A percentile compares a stretch with the other conserved stretches of the same genome.
phyloP scores from a whole-genome alignment of 2,888 invertebrate genomes.

The Ernsta delagoae region DNA sequence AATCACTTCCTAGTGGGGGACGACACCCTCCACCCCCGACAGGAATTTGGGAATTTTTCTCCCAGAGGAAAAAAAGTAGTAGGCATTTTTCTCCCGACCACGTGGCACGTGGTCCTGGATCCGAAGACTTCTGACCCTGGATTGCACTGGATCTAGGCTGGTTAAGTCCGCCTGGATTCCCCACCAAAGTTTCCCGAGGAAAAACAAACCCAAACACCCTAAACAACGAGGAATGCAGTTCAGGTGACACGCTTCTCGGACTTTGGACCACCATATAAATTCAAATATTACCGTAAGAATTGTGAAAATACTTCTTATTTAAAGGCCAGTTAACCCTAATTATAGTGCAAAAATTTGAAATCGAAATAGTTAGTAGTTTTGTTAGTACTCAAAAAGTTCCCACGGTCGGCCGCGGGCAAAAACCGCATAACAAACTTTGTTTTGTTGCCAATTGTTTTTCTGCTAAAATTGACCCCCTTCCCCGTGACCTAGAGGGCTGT shows the following conservation, averaged over 20 bases:
- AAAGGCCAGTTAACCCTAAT: no score
- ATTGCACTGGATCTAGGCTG: not conserved
- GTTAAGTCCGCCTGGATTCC: slow-evolving; percentile 1
- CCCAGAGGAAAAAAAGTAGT: not conserved
- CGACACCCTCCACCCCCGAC: not conserved
- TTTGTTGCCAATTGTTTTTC: not conserved
- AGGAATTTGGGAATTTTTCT: not conserved
- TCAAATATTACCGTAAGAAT: no score
- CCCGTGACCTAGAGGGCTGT: not conserved
- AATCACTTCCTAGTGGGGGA: not conserved
- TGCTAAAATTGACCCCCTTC: not conserved
- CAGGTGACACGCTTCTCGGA: no score
- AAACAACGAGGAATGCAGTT: not conserved
- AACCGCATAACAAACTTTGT: not conserved
- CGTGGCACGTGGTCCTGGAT: not conserved
- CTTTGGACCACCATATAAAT: no score
- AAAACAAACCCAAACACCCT: not conserved
- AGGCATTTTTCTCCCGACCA: not conserved
- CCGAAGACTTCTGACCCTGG: not conserved
- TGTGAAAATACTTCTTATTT: no score
- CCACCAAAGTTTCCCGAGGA: not conserved
- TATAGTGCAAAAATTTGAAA: not conserved
- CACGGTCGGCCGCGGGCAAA: not conserved
- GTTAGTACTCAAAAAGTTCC: not conserved
- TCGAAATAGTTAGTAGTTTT: no score